These are phyloP conservation scores for Fregetta grallaria DNA, from an alignment of 2,113 vertebrate genomes.

Conservation along the genomic window DNA sequence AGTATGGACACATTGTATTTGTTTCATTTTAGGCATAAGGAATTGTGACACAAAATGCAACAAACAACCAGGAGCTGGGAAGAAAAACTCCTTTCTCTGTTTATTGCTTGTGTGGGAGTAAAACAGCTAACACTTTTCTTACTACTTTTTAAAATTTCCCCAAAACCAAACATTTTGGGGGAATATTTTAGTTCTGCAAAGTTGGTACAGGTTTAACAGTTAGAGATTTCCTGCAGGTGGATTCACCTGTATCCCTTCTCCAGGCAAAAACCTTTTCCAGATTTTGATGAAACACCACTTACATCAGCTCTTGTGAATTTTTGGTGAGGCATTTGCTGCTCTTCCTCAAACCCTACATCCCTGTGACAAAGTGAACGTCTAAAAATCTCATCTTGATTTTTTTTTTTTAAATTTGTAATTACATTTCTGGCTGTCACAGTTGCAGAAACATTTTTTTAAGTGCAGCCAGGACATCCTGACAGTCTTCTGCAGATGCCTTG, in stretches of 20 bases:
- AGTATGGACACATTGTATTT: accelerated
- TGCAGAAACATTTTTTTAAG: neutral
- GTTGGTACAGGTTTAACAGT: neutral
- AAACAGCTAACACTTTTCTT: neutral
- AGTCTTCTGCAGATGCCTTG: neutral
- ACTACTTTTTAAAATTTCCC: neutral
- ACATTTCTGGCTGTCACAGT: neutral
- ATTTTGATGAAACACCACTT: neutral
- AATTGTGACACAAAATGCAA: neutral
- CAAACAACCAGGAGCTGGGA: neutral
- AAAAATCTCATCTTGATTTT: neutral
- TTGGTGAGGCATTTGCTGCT: neutral
- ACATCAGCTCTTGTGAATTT: neutral
- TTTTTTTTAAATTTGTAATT: neutral
- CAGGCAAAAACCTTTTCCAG: neutral
- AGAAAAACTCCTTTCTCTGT: neutral
- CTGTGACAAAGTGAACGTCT: neutral
- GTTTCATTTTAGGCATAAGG: neutral
- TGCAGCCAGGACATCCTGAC: neutral
- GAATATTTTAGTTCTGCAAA: neutral
- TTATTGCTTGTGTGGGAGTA: neutral
- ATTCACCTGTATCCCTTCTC: neutral
- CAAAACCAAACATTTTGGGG: neutral
- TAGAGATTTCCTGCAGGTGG: neutral
- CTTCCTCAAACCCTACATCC: neutral